Conservation (phyloP, 2,888 invertebrate species). For the Didymodactylos carnosus region DNA sequence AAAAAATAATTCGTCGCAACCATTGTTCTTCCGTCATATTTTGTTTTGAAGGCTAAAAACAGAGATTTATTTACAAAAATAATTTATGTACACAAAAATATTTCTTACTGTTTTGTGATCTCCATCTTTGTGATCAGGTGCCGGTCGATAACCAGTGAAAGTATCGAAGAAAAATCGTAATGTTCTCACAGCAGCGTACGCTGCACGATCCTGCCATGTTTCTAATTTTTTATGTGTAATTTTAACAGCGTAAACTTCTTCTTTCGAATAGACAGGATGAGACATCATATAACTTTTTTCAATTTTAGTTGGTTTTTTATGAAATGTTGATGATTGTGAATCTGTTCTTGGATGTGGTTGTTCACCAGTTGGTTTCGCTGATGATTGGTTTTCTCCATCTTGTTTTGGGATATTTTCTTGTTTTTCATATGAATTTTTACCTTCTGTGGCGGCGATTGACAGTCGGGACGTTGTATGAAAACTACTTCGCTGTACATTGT, state of each 20-base stretch:
- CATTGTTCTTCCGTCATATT: background rate
- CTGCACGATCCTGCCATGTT: slow-evolving; percentile 23
- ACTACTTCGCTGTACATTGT: too few relatives aligned
- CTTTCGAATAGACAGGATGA: slow-evolving; percentile 20
- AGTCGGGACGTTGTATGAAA: too few relatives aligned
- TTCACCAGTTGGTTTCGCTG: too few relatives aligned
- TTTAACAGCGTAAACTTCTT: slow-evolving; percentile 22
- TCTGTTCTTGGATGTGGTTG: too few relatives aligned
- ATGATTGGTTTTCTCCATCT: too few relatives aligned
- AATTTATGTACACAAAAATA: background rate
- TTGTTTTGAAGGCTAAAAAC: background rate
- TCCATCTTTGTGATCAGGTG: background rate
- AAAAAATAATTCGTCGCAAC: slow-evolving; percentile 25
- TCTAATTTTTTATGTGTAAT: slow-evolving; percentile 25
- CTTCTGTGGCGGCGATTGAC: too few relatives aligned
- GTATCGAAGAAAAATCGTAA: background rate
- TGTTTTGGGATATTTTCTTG: too few relatives aligned
- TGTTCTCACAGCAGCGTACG: background rate
- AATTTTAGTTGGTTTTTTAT: too few relatives aligned
- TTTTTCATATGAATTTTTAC: too few relatives aligned
- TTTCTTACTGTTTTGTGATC: background rate
- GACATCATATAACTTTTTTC: background rate
- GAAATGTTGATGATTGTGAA: too few relatives aligned
- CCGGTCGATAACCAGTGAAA: background rate
- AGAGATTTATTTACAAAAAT: background rate